Percentiles rank a stretch among this genome's conserved stretches.
phyloP scores from a whole-genome alignment of 2,113 vertebrate species.

The Trematocara macrostoma region DNA sequence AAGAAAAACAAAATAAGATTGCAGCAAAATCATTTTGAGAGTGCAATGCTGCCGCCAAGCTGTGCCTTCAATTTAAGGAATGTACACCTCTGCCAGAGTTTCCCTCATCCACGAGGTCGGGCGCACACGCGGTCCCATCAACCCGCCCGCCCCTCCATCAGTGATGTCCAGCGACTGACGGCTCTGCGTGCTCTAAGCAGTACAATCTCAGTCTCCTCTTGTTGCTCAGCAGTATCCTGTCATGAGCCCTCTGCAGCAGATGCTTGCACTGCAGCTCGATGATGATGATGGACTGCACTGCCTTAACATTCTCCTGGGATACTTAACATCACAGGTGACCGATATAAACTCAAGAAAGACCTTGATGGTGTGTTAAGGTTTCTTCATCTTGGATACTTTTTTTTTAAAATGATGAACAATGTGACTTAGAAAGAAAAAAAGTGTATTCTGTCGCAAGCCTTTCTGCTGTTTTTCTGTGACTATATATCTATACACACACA shows the following conservation, averaged over 20 bases:
- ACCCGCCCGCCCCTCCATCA: background rate
- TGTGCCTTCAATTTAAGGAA: constrained; percentile 75
- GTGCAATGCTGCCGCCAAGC: constrained; percentile 64
- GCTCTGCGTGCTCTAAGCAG: constrained; percentile 52
- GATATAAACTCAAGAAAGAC: constrained; percentile 3
- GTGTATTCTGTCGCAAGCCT: constrained; percentile 75
- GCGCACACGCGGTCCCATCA: background rate
- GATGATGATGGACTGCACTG: constrained; percentile 53
- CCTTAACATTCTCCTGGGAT: constrained; percentile 68
- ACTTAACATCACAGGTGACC: background rate
- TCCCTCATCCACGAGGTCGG: background rate
- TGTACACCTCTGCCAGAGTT: constrained; percentile 49
- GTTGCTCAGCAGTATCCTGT: constrained; percentile 2
- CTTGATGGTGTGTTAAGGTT: constrained; percentile 28
- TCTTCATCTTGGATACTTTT: constrained; percentile 36
- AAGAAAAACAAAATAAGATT: constrained; percentile 18
- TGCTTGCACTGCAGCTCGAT: background rate
- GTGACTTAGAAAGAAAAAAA: constrained; percentile 78
- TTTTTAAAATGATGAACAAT: constrained; percentile 69
- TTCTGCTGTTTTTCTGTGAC: constrained; percentile 77
- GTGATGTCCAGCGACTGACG: background rate
- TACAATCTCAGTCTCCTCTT: constrained; percentile 35
- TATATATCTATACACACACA: constrained; percentile 15
- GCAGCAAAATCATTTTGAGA: constrained; percentile 57
- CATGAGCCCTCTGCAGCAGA: background rate